Conservation (phyloP, 2,113 vertebrate species). For the Numida meleagris region DNA sequence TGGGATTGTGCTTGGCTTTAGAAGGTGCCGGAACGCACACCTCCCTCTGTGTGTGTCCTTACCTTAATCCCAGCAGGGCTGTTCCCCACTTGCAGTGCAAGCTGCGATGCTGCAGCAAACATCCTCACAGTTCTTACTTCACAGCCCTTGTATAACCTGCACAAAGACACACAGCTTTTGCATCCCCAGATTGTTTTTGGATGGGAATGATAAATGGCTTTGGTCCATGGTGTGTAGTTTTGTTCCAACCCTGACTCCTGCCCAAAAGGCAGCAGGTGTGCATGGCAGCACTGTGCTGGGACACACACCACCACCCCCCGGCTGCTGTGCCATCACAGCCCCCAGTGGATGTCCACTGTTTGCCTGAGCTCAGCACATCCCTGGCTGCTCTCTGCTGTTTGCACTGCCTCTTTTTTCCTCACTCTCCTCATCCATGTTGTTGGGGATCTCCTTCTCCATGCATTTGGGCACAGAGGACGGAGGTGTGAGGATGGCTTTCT, state of each 20-base stretch:
- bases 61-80: background rate
- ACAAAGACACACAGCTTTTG: background rate
- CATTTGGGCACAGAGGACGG: too few species aligned
- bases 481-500: too few species aligned
- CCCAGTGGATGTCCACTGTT: background rate
- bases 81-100: background rate
- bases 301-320: fast-evolving
- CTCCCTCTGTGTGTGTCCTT: background rate
- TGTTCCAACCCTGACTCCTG: background rate
- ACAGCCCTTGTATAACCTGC: background rate
- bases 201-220: background rate
- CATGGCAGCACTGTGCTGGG: background rate
- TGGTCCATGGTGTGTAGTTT: background rate
- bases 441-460: background rate
- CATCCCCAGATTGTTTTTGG: background rate
- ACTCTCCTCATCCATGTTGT: background rate
- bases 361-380: background rate
- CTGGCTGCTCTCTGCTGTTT: background rate
- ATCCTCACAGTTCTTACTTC: background rate
- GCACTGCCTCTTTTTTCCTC: background rate
- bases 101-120: background rate
- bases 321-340: background rate
- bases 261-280: background rate
- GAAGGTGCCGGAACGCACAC: background rate
- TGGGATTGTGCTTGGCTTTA: background rate